A percentile compares a stretch with the other conserved stretches of the same genome.
Evolutionary conservation across 2,113 vertebrate genomes (phyloP).

Genomic region (Thryonomys swinderianus): DNA sequence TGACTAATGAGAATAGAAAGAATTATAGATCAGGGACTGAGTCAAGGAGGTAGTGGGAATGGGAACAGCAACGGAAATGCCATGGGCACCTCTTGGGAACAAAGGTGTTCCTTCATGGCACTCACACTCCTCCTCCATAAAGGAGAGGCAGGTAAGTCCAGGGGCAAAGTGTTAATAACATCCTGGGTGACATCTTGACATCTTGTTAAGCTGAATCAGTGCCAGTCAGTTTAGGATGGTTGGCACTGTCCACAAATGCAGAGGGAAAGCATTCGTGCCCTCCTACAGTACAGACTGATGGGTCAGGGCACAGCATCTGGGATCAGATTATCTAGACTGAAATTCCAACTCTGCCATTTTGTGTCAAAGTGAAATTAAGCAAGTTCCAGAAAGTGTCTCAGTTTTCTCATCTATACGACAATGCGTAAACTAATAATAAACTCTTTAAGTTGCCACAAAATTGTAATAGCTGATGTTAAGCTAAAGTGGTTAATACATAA

Average conservation of each 20-base stretch:
- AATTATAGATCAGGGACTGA: neutral
- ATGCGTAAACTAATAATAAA: neutral
- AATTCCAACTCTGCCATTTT: neutral
- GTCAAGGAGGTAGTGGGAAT: neutral
- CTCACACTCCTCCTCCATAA: neutral
- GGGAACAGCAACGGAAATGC: neutral
- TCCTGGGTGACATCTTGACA: neutral
- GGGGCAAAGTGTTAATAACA: too few relatives aligned
- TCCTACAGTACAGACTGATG: neutral
- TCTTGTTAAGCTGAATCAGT: neutral
- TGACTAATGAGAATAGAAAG: neutral
- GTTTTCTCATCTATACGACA: neutral
- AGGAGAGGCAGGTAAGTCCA: neutral
- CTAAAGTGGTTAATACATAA: neutral
- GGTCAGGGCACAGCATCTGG: neutral
- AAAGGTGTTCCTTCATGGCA: too few relatives aligned
- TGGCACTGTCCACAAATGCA: neutral
- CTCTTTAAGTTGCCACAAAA: neutral
- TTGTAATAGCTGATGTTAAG: neutral
- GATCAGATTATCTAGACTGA: neutral
- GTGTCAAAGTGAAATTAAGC: neutral
- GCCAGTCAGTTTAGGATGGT: neutral
- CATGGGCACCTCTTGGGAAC: neutral
- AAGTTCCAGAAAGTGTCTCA: neutral
- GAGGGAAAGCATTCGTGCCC: neutral